phyloP scores from a whole-genome alignment of 2,888 invertebrate genomes.

The Caradrina kadenii region DNA sequence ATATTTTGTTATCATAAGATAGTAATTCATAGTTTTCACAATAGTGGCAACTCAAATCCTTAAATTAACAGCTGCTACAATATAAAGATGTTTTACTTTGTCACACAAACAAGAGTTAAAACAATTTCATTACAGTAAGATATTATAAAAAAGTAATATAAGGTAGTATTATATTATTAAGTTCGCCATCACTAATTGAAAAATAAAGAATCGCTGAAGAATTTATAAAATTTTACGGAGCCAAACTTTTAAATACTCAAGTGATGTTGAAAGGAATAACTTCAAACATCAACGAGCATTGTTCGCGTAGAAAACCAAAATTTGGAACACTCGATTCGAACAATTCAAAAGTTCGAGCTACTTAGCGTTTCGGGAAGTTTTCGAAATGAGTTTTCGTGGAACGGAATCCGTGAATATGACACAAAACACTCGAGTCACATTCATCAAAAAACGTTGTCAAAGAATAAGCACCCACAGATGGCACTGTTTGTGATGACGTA shows the following conservation, averaged over 20 bases:
- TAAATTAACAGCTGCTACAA: conserved; percentile 7
- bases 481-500: conserved; percentile 65
- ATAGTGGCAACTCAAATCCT: neutral
- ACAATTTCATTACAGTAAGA: neutral
- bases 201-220: neutral
- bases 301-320: conserved; percentile 44
- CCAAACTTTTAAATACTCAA: conserved; percentile 10
- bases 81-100: neutral
- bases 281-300: conserved; percentile 40
- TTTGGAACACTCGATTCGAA: conserved; percentile 33
- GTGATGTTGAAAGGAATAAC: conserved; percentile 42
- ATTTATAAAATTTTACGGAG: neutral
- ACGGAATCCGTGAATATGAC: conserved; percentile 59
- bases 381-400: conserved; percentile 60
- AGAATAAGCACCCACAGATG: conserved; percentile 72
- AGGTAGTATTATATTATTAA: neutral
- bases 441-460: conserved; percentile 72
- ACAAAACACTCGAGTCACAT: conserved; percentile 67
- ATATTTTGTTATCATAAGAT: neutral
- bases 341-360: conserved; percentile 49
- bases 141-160: neutral
- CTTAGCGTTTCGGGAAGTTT: conserved; percentile 45
- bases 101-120: neutral
- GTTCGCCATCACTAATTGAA: neutral
- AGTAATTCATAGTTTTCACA: neutral